These are phyloP conservation scores for Meghimatium bilineatum DNA, from an alignment of 2,888 invertebrate species.

Conservation along the genomic window DNA sequence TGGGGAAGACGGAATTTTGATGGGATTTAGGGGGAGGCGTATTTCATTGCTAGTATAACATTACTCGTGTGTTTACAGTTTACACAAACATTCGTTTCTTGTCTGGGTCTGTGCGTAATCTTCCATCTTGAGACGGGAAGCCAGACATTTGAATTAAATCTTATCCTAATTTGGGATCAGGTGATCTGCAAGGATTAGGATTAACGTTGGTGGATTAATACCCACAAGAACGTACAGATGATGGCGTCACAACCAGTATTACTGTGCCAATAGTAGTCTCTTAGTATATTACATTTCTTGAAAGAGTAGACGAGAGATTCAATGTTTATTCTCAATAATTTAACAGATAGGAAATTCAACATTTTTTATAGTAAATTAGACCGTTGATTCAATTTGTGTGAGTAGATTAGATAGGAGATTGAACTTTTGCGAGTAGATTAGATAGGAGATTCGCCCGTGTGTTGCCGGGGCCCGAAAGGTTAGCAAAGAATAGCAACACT, in stretches of 20 bases:
- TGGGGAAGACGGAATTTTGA: conserved; percentile 2
- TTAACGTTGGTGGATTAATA: neutral
- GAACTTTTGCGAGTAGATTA: too few species aligned
- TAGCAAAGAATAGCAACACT: too few species aligned
- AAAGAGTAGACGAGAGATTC: too few species aligned
- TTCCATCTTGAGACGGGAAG: neutral
- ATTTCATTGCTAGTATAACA: neutral
- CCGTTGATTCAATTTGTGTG: too few species aligned
- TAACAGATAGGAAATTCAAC: too few species aligned
- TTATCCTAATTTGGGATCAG: neutral
- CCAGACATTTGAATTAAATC: neutral
- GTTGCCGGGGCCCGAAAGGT: too few species aligned
- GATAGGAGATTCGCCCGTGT: too few species aligned
- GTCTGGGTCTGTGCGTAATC: neutral
- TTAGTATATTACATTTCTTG: too few species aligned
- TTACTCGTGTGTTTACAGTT: conserved; percentile 20
- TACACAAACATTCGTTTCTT: conserved; percentile 4
- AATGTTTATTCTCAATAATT: too few species aligned
- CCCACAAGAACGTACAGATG: neutral
- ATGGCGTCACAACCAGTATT: neutral
- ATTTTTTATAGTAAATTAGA: too few species aligned
- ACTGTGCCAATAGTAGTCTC: too few species aligned
- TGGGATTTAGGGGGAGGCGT: neutral
- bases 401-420: too few species aligned
- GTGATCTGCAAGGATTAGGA: neutral